Base-by-base conservation (phyloP, 1,140 invertebrate species). In the Atta cephalotes region DNA sequence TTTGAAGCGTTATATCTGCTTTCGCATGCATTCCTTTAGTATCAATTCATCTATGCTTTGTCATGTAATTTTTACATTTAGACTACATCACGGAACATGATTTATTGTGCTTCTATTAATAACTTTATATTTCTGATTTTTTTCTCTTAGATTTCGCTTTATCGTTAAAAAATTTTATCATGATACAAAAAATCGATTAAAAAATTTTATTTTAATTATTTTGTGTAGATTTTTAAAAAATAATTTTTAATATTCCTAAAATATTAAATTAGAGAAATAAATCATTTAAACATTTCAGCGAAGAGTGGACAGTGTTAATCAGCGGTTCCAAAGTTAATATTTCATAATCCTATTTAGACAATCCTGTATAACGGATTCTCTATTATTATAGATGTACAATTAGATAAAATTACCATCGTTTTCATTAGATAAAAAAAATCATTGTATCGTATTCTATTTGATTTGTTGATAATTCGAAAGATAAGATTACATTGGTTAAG, bases 21-120 rank as follows among this genome's bases (percentile, higher is more conserved):
- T 81, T 62, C 16, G n/a, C 65, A 45, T 39, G 31, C 65, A 71
- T 84, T 74, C 45, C 16, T 74, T 76, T 74, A 60, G 12, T 18
- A 72, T 74, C 14, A 28, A 49, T 39, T 62, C 60, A 63, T 76
- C 28, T 53, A 28, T 28, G 28, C 53, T 53, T 62, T 45, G 18
- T 86, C 28, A 53, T 86, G 58, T 62, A 70, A 60, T 45, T 85
- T 65, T 66, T 45, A 56, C 25, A 5, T 18, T 7, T 51, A 45
- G 9, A 31, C 53, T 51, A 25, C 21, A 28, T 1, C 10, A 25
- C 18, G 14, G 4, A 51, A 2, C 2, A 25, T 65, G 21, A 53
- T 63, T 77, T 28, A 63, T 39, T n/a, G 21, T 16, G 14, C 0
- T 65, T 62, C 1, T 51, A 35, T 53, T 65, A 39, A 25, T 39